Evolutionary conservation across 1,140 invertebrate species (phyloP).

Genomic region (Diuraphis noxia): DNA sequence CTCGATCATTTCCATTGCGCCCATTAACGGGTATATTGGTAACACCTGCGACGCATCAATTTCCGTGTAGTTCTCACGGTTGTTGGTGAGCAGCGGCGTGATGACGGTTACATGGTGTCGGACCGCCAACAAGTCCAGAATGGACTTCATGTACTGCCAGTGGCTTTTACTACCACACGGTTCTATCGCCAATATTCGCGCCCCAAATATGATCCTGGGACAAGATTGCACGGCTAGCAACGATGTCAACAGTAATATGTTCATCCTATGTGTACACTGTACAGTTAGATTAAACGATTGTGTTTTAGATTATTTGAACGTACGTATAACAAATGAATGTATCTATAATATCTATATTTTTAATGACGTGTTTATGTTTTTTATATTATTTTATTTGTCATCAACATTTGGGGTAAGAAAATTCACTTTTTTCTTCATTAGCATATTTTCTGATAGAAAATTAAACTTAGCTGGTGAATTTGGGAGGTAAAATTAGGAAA

Average conservation of each 20-base stretch:
- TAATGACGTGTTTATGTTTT: too few relatives aligned
- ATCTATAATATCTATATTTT: too few relatives aligned
- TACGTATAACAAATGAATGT: too few relatives aligned
- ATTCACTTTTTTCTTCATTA: too few relatives aligned
- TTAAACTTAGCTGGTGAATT: too few relatives aligned
- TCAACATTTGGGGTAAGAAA: too few relatives aligned
- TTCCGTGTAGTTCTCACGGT: constrained; percentile 21
- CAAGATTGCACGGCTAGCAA: neutral
- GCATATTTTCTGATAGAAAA: too few relatives aligned
- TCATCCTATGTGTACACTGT: too few relatives aligned
- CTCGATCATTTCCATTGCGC: neutral
- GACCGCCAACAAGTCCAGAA: constrained; percentile 58
- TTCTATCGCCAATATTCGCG: constrained; percentile 57
- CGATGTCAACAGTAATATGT: neutral
- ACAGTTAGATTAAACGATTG: too few relatives aligned
- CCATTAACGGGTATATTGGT: neutral
- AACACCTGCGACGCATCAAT: constrained; percentile 10
- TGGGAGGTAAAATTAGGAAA: too few relatives aligned
- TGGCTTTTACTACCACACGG: constrained; percentile 58
- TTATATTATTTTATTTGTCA: too few relatives aligned
- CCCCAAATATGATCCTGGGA: neutral
- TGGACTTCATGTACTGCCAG: constrained; percentile 59
- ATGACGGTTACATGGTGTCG: constrained; percentile 59
- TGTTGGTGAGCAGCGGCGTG: constrained; percentile 41
- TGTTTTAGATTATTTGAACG: too few relatives aligned